Base-by-base conservation (phyloP, 2,888 invertebrate genomes). In the Phyllotreta cruciferae region DNA sequence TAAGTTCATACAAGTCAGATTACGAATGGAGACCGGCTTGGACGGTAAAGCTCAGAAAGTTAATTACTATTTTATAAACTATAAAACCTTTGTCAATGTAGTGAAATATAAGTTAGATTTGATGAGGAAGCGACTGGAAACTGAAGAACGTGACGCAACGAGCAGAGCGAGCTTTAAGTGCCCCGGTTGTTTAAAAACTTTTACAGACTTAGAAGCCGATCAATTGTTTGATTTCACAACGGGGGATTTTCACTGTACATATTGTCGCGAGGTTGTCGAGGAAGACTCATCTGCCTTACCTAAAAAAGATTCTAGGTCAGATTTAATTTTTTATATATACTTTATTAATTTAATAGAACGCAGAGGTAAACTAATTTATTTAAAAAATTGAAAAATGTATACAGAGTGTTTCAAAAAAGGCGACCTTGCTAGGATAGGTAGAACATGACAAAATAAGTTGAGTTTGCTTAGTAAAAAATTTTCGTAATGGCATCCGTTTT, bases 21-120 rank as follows among this genome's bases (percentile, higher is more conserved):
- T 97, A 73, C 90, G 93, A 83, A 96, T 97, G 92, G 97, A 97
- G 84, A 97, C 97, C 58, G 96, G 93, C 39, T 86, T 89, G 0
- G 97, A 98, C 82, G 95, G 96, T 3, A 96, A 95, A 83, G 94
- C 95, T 37, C 95, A 94, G 76, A 93, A 95, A 84, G 95, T 96
- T 13, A 97, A 96, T 81, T 98, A 96, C 81, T 98, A 97, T 81
- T 98, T 95, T 78, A 97, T 98, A 73, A 97, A 97, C 82, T 98
- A 97, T 81, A 95, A 95, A 84, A 92, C 92, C 41, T 97, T 97
- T 82, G 97, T 98, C 3, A 98, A 98, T 83, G 96, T 98, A 9
- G 94, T 98, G 0, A 98, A 97, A 82, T 98, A 98, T 82, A 98
- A 98, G 83, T 82, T 98, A 77, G 97, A 98, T 82, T 86, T 96